Conservation (phyloP, 2,113 vertebrate species). For the Eclectus roratus region DNA sequence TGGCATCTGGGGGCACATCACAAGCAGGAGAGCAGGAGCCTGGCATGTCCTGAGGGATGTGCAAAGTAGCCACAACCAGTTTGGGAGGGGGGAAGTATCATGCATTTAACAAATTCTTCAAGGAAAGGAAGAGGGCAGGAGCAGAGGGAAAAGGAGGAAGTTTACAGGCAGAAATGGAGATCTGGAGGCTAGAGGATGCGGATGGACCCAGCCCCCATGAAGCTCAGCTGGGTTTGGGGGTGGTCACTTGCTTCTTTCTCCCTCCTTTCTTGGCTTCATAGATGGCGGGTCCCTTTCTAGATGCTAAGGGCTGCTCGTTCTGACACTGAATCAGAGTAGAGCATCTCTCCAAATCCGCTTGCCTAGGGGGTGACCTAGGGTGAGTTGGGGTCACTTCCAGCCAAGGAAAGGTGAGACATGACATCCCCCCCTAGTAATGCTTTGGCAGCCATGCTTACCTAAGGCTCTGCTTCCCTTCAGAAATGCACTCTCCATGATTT, state of each 20-base stretch:
- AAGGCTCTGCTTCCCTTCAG: neutral
- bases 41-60: neutral
- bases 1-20: rapidly evolving
- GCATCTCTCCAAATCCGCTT: neutral
- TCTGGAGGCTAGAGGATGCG: neutral
- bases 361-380: neutral
- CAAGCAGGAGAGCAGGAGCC: neutral
- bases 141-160: rapidly evolving
- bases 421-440: neutral
- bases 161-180: neutral
- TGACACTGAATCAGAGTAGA: neutral
- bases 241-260: neutral
- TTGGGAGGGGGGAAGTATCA: neutral
- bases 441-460: neutral
- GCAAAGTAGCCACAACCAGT: neutral
- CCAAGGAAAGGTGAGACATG: neutral
- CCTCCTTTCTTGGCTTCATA: neutral
- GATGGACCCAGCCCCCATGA: rapidly evolving
- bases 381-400: neutral
- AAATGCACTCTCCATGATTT: neutral
- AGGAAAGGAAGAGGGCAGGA: neutral
- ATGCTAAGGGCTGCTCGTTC: neutral
- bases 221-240: neutral
- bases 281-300: neutral
- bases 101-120: neutral